Base-by-base conservation (phyloP, 2,113 vertebrate species). In the Geococcyx californianus region DNA sequence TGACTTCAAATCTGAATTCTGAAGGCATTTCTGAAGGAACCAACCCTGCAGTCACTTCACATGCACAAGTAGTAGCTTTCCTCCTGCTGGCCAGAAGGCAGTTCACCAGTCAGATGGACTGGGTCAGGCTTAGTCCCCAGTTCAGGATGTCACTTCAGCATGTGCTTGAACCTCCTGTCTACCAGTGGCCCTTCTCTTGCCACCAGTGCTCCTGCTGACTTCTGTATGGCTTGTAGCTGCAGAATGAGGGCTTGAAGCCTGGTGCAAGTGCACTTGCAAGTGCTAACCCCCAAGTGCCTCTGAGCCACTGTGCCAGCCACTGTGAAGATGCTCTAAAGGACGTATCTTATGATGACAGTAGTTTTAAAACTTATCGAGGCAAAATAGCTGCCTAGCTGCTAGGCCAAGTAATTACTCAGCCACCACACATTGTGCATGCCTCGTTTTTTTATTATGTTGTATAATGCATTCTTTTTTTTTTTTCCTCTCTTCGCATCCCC, bases 401-500 rank as follows among this genome's bases (percentile, higher is more conserved):
- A 82, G 84, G 84, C 87, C 84, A 82, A 84, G 93, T 93, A 81
- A 82, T 73, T 40, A 62, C 84, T 76, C 63, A 55, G 87, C 67
- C 93, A 51, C 81, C 68, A 54, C 56, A 6, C 8, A 29, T 87
- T 85, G 84, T 95, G 97, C 96, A 97, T 97, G 97, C 92, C 66
- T 95, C 56, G 7, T 91, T 89, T 97, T 86, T 91, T 87, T 94
- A 96, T 93, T 92, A 76, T 87, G 87, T 76, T 96, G 93, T 96
- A 84, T 97, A 97, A 97, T 94, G 93, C 97, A 90, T 97, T 97
- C 96, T 91, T 95, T 95, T 96, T 94, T 33, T 42, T 42, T 69
- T 95, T 89, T 94, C 94, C 79, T 96, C 90, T 98, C 95, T 97
- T 97, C 73, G 4, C 94, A 87, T 95, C 36, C 93, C 84, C 91